Evolutionary conservation across 2,797 vertebrate species (phyloP).

Genomic region (Somateria mollissima): DNA sequence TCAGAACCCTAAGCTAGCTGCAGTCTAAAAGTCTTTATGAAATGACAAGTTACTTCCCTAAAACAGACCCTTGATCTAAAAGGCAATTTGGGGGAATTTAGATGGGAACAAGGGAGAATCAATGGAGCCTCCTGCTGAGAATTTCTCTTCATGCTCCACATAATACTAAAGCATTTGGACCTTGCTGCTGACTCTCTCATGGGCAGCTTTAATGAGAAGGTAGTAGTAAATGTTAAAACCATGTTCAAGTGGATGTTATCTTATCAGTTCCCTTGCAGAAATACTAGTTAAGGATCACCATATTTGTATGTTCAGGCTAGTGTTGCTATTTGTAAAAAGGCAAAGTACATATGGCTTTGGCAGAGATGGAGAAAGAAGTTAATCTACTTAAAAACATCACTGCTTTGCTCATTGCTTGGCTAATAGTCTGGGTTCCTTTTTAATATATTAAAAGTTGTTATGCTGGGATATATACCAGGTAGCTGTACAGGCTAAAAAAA

Average conservation of each 20-base stretch:
- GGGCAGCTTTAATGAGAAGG: background rate
- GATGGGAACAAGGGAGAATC: background rate
- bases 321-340: background rate
- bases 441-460: background rate
- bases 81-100: background rate
- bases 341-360: background rate
- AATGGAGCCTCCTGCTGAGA: background rate
- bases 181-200: background rate
- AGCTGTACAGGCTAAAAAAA: background rate
- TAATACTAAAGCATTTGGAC: background rate
- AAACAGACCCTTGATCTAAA: background rate
- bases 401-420: background rate
- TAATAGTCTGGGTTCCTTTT: background rate
- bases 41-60: background rate
- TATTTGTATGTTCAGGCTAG: background rate
- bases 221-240: background rate
- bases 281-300: background rate
- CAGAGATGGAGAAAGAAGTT: background rate
- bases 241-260: background rate
- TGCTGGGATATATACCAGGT: background rate
- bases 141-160: background rate
- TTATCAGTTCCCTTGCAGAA: background rate
- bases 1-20: background rate
- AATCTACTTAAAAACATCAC: background rate
- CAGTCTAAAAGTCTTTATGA: background rate